These are phyloP conservation scores for Drosophila lutescens DNA, from an alignment of 2,888 invertebrate genomes.

Conservation along the genomic window DNA sequence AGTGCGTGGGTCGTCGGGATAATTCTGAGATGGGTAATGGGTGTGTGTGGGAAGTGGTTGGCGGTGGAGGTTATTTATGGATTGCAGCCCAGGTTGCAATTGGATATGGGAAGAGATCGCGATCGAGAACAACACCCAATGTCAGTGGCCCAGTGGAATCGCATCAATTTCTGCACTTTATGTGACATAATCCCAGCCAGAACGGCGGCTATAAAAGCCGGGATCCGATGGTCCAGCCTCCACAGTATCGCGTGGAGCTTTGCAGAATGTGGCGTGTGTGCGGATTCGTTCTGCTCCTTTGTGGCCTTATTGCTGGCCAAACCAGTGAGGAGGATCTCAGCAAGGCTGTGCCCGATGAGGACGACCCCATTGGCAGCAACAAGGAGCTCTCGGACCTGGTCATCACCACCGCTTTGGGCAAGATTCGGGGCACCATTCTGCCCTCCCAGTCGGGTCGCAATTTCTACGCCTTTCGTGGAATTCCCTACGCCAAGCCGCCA, in stretches of 20 bases:
- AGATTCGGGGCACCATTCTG: slow-evolving; percentile 82
- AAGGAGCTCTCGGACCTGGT: slow-evolving; percentile 82
- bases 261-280: slow-evolving; percentile 52
- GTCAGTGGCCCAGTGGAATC: slow-evolving; percentile 38
- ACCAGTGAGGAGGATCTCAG: slow-evolving; percentile 35
- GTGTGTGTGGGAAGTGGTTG: slow-evolving; percentile 82
- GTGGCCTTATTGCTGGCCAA: slow-evolving; percentile 19
- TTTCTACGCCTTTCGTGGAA: slow-evolving; percentile 84
- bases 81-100: slow-evolving; percentile 43
- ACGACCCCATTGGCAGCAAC: slow-evolving; percentile 69
- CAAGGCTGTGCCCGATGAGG: slow-evolving; percentile 32
- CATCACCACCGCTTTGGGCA: slow-evolving; percentile 82
- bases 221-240: slow-evolving; percentile 10
- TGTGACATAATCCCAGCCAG: slow-evolving; percentile 50
- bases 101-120: slow-evolving; percentile 70
- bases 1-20: slow-evolving; percentile 20
- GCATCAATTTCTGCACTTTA: slow-evolving; percentile 71
- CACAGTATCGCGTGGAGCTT: slow-evolving; percentile 49
- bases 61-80: slow-evolving; percentile 69
- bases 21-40: slow-evolving; percentile 55
- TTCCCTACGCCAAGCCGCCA: slow-evolving; percentile 83
- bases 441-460: slow-evolving; percentile 81
- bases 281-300: slow-evolving; percentile 31
- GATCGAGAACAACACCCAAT: slow-evolving; percentile 54
- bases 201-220: slow-evolving; percentile 64